Conservation (phyloP, 2,888 invertebrate species). For the Meganola albula region DNA sequence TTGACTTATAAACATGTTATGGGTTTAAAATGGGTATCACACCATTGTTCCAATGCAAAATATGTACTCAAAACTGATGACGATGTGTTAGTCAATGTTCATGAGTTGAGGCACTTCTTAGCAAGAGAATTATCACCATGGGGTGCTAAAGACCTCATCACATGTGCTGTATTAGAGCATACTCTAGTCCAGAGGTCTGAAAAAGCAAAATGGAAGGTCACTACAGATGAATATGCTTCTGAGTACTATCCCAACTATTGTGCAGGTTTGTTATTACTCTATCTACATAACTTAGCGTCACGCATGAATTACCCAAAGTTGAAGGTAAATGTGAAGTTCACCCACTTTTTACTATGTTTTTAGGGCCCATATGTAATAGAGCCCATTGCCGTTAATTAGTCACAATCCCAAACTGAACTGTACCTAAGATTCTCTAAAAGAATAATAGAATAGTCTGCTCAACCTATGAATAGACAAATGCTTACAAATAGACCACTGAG, state of each 20-base stretch:
- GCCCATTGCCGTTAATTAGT: background rate
- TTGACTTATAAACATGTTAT: slow-evolving; percentile 91
- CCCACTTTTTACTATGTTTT: background rate
- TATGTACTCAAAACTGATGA: slow-evolving; percentile 86
- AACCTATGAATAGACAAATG: too few species aligned
- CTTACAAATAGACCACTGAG: too few species aligned
- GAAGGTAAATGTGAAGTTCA: too few species aligned
- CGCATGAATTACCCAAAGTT: too few species aligned
- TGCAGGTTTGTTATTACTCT: slow-evolving; percentile 68
- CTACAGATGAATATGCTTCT: slow-evolving; percentile 80
- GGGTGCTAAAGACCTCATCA: slow-evolving; percentile 79
- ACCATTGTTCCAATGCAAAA: slow-evolving; percentile 82
- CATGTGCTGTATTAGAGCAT: slow-evolving; percentile 76
- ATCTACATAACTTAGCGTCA: background rate
- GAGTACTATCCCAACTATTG: slow-evolving; percentile 86
- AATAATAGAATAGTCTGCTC: too few species aligned
- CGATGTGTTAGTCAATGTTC: slow-evolving; percentile 84
- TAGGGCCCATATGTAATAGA: background rate
- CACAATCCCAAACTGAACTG: background rate
- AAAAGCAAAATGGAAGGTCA: slow-evolving; percentile 87
- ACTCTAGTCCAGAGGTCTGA: slow-evolving; percentile 78
- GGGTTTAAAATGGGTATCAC: slow-evolving; percentile 86
- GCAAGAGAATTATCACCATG: slow-evolving; percentile 76
- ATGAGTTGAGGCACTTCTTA: slow-evolving; percentile 78
- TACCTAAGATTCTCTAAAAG: background rate